Evolutionary conservation across 2,113 vertebrate genomes (phyloP).

Genomic region (Hippoglossus stenolepis): DNA sequence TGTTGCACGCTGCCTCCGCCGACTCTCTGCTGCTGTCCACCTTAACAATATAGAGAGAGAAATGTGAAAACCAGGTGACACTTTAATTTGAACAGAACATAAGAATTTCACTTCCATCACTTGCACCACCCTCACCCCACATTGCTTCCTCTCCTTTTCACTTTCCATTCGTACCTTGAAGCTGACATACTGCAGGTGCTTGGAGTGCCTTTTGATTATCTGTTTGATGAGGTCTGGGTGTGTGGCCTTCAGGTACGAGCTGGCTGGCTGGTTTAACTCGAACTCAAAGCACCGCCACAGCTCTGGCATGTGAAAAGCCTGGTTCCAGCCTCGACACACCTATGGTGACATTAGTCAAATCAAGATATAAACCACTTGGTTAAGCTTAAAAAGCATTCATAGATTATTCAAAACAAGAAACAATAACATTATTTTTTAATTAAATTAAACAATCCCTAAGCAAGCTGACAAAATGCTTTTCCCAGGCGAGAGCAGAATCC

Average conservation of each 20-base stretch:
- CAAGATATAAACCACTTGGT: not conserved
- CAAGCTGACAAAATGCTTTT: not conserved
- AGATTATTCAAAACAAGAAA: too few relatives aligned
- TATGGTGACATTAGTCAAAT: slow-evolving; percentile 2
- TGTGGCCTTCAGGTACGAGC: slow-evolving; percentile 94
- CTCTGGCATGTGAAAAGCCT: slow-evolving; percentile 96
- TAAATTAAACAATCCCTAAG: not conserved
- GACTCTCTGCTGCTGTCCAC: slow-evolving; percentile 99
- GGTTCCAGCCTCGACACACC: slow-evolving; percentile 93
- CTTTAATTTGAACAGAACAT: not conserved
- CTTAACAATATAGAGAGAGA: slow-evolving; percentile 70
- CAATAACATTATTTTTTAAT: too few relatives aligned
- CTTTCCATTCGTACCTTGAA: slow-evolving; percentile 88
- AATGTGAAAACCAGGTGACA: not conserved
- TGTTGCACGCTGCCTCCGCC: slow-evolving; percentile 94
- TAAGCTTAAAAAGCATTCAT: too few relatives aligned
- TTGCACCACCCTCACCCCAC: not conserved
- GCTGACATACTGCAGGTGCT: slow-evolving; percentile 97
- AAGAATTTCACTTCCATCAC: not conserved
- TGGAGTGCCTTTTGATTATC: slow-evolving; percentile 95
- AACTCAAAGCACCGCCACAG: slow-evolving; percentile 98
- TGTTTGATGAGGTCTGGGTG: slow-evolving; percentile 98
- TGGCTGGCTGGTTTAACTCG: slow-evolving; percentile 95
- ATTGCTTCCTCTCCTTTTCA: not conserved
- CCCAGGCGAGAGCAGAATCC: not conserved